Percentiles rank a stretch among this genome's conserved stretches.
phyloP scores from a whole-genome alignment of 1,140 invertebrate species.

The Sweltsa coloradensis region DNA sequence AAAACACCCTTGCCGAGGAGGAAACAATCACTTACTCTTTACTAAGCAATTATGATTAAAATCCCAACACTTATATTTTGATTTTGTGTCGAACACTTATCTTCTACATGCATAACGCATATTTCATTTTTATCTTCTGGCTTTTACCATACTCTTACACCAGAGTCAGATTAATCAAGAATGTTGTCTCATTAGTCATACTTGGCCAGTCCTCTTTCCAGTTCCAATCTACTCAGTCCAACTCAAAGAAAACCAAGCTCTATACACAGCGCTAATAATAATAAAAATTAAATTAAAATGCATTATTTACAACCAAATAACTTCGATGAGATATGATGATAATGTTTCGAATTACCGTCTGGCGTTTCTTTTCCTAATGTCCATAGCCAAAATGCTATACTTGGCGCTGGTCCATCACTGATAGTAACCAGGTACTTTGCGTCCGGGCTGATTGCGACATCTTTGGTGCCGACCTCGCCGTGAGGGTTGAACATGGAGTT shows the following conservation, averaged over 20 bases:
- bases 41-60: too few relatives aligned
- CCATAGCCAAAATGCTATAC: conserved; percentile 42
- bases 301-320: conserved; percentile 5
- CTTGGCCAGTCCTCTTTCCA: background rate
- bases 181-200: background rate
- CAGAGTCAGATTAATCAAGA: too few relatives aligned
- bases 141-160: too few relatives aligned
- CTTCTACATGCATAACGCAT: too few relatives aligned
- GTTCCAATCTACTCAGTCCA: background rate
- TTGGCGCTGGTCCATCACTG: conserved; percentile 29
- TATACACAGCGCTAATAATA: background rate
- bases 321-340: background rate
- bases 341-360: conserved; percentile 29
- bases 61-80: too few relatives aligned
- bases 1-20: too few relatives aligned
- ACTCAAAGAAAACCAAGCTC: background rate
- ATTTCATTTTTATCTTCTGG: too few relatives aligned
- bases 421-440: conserved; percentile 40
- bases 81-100: too few relatives aligned
- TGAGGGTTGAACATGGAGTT: conserved; percentile 37
- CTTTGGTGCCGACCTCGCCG: conserved; percentile 24
- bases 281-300: background rate
- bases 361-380: conserved; percentile 32
- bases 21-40: too few relatives aligned
- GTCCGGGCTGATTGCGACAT: conserved; percentile 35